Evolutionary conservation across 2,113 vertebrate species (phyloP).

Genomic region (Mobula hypostoma): DNA sequence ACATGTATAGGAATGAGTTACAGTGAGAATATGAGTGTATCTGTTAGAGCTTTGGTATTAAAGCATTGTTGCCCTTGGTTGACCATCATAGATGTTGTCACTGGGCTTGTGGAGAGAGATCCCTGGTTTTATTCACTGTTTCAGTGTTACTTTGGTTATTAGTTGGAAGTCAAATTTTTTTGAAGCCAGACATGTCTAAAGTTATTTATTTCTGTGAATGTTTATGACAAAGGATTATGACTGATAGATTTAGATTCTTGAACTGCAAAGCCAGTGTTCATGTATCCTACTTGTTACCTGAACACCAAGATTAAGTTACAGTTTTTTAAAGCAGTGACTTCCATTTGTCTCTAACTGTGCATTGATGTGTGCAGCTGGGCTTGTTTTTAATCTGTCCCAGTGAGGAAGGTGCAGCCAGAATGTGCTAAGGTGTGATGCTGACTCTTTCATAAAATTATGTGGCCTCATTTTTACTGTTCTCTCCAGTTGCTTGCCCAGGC

Average conservation of each 20-base stretch:
- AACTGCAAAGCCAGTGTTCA: background rate
- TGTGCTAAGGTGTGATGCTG: background rate
- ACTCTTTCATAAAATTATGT: background rate
- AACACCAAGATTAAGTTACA: background rate
- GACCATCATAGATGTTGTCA: background rate
- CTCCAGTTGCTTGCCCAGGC: background rate
- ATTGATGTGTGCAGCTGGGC: background rate
- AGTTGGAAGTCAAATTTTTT: background rate
- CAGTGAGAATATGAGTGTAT: background rate
- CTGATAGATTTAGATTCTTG: background rate
- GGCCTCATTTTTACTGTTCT: background rate
- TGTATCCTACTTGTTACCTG: background rate
- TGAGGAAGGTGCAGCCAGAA: background rate
- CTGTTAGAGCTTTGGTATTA: background rate
- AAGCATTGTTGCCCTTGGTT: too few relatives aligned
- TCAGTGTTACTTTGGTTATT: background rate
- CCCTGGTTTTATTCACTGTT: background rate
- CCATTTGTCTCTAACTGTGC: background rate
- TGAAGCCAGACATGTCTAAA: background rate
- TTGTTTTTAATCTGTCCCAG: background rate
- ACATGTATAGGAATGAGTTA: background rate
- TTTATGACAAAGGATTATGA: background rate
- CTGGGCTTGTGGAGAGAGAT: background rate
- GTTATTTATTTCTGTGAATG: background rate
- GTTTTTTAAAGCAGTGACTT: background rate